Evolutionary conservation across 2,113 vertebrate species (phyloP).

Genomic region (Malurus melanocephalus): DNA sequence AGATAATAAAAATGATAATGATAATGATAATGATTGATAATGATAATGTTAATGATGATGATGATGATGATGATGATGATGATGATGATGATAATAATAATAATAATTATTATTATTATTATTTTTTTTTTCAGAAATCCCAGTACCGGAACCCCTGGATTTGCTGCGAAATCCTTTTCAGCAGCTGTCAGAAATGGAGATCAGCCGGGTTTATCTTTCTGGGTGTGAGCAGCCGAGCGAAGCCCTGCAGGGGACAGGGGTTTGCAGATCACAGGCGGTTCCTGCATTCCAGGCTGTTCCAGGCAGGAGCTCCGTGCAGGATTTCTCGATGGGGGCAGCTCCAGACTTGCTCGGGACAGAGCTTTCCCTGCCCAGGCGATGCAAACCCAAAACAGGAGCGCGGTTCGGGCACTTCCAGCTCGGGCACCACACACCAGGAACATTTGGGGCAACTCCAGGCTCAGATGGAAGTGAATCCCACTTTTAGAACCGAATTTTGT

Average conservation of each 20-base stretch:
- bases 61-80: too few relatives aligned
- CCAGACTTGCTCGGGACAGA: constrained; percentile 3
- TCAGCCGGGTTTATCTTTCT: not conserved
- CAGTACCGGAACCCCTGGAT: not conserved
- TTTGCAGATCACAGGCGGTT: not conserved
- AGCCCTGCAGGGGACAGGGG: constrained; percentile 12
- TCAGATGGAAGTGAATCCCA: not conserved
- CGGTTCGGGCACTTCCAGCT: not conserved
- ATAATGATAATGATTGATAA: too few relatives aligned
- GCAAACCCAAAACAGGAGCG: not conserved
- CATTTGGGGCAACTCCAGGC: not conserved
- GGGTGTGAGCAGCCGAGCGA: not conserved
- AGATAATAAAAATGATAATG: too few relatives aligned
- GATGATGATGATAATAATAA: too few relatives aligned
- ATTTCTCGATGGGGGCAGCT: constrained; percentile 4
- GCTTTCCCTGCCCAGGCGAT: not conserved
- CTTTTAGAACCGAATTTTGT: not conserved
- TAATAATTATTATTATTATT: too few relatives aligned
- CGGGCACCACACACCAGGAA: not conserved
- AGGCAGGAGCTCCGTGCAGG: not conserved
- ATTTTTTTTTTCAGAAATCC: too few relatives aligned
- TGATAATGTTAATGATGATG: too few relatives aligned
- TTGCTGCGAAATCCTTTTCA: fast-evolving
- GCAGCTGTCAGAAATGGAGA: not conserved
- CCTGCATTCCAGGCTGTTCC: not conserved